These are phyloP conservation scores for Acridotheres tristis DNA, from an alignment of 2,797 vertebrate genomes.

Conservation along the genomic window DNA sequence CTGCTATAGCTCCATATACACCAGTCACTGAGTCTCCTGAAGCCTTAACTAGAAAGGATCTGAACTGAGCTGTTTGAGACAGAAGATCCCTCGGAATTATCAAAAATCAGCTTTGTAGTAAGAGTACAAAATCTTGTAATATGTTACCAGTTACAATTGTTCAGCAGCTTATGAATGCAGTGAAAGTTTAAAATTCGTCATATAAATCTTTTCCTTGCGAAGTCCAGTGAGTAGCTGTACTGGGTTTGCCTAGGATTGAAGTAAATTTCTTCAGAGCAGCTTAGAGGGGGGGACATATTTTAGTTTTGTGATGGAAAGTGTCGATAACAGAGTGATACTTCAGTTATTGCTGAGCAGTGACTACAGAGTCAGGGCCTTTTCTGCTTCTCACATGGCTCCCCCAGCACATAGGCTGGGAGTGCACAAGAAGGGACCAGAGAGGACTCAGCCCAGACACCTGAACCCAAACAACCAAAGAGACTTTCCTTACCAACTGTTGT, in stretches of 20 bases:
- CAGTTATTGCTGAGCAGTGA: not conserved
- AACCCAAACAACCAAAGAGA: not conserved
- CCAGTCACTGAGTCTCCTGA: not conserved
- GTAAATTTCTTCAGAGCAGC: not conserved
- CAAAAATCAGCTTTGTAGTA: not conserved
- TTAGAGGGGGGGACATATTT: not conserved
- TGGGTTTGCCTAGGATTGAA: not conserved
- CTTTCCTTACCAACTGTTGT: no score
- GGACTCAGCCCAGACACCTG: not conserved
- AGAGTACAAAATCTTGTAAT: not conserved
- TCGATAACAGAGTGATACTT: not conserved
- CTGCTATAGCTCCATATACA: not conserved
- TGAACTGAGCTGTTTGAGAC: not conserved
- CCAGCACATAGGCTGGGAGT: fast-evolving
- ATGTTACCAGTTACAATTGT: not conserved
- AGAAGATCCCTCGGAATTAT: not conserved
- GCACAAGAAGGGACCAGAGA: not conserved
- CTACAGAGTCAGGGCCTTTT: not conserved
- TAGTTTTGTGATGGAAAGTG: not conserved
- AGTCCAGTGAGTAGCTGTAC: not conserved
- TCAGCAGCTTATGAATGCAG: not conserved
- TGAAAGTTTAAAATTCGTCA: not conserved
- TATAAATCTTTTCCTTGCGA: not conserved
- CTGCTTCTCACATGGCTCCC: not conserved
- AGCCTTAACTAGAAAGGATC: not conserved